A percentile compares a stretch with the other conserved stretches of the same genome.
phyloP scores from a whole-genome alignment of 2,113 vertebrate genomes.

The Varanus komodoensis region DNA sequence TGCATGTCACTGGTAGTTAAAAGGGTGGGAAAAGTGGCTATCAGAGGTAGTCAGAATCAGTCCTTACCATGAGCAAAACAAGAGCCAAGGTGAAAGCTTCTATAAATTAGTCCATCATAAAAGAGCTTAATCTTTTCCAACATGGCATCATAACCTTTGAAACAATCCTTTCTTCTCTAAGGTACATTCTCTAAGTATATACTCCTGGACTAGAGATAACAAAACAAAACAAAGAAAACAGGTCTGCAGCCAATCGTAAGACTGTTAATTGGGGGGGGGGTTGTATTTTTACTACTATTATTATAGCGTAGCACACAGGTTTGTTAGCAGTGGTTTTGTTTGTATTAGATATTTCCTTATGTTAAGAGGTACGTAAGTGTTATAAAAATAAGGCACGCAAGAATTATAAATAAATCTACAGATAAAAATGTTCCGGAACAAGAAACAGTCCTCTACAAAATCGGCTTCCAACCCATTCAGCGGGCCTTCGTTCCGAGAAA shows the following conservation, averaged over 20 bases:
- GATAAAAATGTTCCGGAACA: background rate
- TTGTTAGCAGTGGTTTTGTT: no score
- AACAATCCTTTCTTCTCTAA: background rate
- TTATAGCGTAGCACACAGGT: no score
- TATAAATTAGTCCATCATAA: background rate
- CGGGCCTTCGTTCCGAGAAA: background rate
- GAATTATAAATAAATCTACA: background rate
- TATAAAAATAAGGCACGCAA: no score
- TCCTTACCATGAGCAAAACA: background rate
- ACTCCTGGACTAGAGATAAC: background rate
- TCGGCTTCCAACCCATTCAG: background rate
- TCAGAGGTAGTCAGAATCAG: background rate
- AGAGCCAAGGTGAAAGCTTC: background rate
- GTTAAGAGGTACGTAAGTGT: no score
- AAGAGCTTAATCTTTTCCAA: background rate
- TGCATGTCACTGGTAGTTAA: background rate
- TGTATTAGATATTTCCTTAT: no score
- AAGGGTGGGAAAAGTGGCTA: background rate
- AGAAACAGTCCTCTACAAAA: background rate
- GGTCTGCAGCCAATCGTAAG: no score
- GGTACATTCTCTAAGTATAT: background rate
- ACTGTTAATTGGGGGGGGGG: no score
- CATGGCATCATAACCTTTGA: no score
- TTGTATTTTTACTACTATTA: no score
- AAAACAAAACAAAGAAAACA: no score